phyloP scores from a whole-genome alignment of 2,797 vertebrate species.

The Apogon hyalosoma region DNA sequence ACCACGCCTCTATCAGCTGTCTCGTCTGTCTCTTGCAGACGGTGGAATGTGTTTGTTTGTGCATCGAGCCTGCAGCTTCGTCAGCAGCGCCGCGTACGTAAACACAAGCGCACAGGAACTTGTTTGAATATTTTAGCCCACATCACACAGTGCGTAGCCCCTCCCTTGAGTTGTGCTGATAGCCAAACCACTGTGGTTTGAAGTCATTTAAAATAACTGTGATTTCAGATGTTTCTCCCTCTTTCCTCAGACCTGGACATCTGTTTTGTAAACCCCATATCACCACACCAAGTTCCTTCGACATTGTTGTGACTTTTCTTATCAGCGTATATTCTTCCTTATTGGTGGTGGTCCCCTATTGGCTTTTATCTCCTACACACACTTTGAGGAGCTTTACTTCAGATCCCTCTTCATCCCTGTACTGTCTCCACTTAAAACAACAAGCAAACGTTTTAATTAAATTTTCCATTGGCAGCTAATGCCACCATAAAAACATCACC shows the following conservation, averaged over 20 bases:
- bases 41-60: constrained; percentile 71
- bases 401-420: neutral
- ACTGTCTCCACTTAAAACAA: neutral
- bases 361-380: constrained; percentile 14
- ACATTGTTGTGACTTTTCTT: constrained; percentile 3
- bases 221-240: constrained; percentile 5
- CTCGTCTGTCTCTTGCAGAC: constrained; percentile 44
- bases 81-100: constrained; percentile 44
- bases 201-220: constrained; percentile 14
- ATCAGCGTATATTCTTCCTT: neutral
- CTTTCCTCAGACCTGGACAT: constrained; percentile 16
- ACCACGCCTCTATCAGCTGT: constrained; percentile 14
- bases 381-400: neutral
- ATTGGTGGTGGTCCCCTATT: constrained; percentile 9
- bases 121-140: constrained; percentile 42
- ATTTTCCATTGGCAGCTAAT: constrained; percentile 6
- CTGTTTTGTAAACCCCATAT: neutral
- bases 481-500: constrained; percentile 58
- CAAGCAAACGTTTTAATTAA: neutral
- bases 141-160: constrained; percentile 17
- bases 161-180: constrained; percentile 11
- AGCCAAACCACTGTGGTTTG: constrained; percentile 7
- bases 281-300: neutral
- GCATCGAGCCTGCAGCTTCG: constrained; percentile 34
- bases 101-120: constrained; percentile 44